Base-by-base conservation (phyloP, 1,140 invertebrate species). In the Pseudomyrmex dendroicus region DNA sequence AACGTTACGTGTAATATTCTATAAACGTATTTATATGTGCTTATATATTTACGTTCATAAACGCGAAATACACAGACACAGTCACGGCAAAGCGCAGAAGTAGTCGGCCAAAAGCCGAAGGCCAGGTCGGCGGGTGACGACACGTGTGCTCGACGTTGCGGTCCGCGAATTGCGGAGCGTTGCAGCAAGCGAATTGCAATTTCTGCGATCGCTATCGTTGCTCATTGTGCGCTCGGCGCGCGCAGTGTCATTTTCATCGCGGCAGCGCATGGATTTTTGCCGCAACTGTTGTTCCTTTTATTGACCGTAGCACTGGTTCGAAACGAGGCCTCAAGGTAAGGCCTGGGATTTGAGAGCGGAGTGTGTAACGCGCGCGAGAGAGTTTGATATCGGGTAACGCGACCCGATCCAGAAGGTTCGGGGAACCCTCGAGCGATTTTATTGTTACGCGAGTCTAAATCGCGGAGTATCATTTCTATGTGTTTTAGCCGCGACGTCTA, bases 401-500 rank as follows among this genome's bases (percentile, higher is more conserved):
- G 64, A 73, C 48, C 48, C n/a, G 22, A 56, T 73, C 35, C 10
- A 73, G 66, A 67, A 73, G 80, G 64, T 20, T 56, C 85, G 25
- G 10, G 17, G 8, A n/a, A 12, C 52, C 73, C 46, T 13, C 59
- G 68, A 83, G 67, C 63, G 57, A 80, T 86, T 84, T 87, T 80
- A 63, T 86, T 80, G 73, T 87, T 80, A 70, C 17, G 25, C 22
- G 22, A n/a, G 2, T 46, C 20, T 61, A 52, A 12, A 15, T 17
- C 54, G n/a, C 35, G 5, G 8, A 13, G 25, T 72, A 25, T 61
- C 54, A 15, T 64, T 64, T 44, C 20, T 84, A 54, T 63, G 15
- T 74, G 9, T 35, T 48, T 84, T 77, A 20, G 2, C 54, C 12
- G 54, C 48, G 13, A 52, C 17, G 25, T 54, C 13, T 20, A n/a